Base-by-base conservation (phyloP, 2,888 invertebrate species). In the Drosophila ezoana region DNA sequence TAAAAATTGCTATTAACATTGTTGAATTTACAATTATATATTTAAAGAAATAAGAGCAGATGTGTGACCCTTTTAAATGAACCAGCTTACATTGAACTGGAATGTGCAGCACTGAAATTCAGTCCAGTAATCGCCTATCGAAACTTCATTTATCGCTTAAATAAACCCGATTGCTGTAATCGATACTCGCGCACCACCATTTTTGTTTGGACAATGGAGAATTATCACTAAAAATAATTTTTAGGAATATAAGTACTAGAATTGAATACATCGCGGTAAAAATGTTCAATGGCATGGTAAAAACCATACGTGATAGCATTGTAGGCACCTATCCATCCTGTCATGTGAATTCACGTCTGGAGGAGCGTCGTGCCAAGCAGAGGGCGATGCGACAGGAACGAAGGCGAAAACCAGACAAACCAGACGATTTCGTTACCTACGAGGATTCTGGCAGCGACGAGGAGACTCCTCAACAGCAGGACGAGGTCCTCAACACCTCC, bases 381-480 rank as follows among this genome's bases (percentile, higher is more conserved):
- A 79, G 92, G 64, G 90, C 91, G n/a, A 73, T 91, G 61, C 87
- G 92, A 76, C 91, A 95, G 86, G 96, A 96, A 90, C 94, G 96
- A 81, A 95, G 95, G 76, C 93, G 96, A 43, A 97, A 97, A 88
- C 95, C 97, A 0, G 97, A 97, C 77, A 97, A 97, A 89, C 96
- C 96, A 0, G 97, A 97, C 90, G 97, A 97, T 92, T 97, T 97
- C 93, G 96, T 97, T 10, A 96, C 96, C 73, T 97, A 97, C 89
- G 97, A 97, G 23, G 97, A 97, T 86, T 96, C 96, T 64, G 97
- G 97, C 75, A 97, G 96, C 66, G 97, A 97, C 72, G 96, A 97
- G 79, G 97, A 97, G 84, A 95, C 96, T 0, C 93, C 95, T 1
- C 93, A 95, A 6, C 95, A 95, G 83, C 95, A 96, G 84, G 95